Evolutionary conservation across 2,113 vertebrate genomes (phyloP), one percentile per base, ranked within the genome.

Genomic region (Pterocles burchelli): DNA sequence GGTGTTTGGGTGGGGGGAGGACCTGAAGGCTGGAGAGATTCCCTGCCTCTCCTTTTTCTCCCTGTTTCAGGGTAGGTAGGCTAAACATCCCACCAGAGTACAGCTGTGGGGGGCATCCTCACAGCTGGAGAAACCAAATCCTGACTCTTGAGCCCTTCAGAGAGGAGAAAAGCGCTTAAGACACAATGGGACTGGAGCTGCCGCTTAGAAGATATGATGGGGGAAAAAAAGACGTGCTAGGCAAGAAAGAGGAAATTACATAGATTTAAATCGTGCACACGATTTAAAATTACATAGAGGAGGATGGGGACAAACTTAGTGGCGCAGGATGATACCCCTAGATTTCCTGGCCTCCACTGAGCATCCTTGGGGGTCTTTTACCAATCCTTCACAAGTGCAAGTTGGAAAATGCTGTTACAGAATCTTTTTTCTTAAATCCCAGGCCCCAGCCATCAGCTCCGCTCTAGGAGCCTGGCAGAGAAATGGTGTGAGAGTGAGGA

Each of bases 41-140:
- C 91, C 88, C 63, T 26, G 66, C 82, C 81, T 81, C 88, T 81
- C 78, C 57, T 95, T 49, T 70, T 34, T 17, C 78, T 89, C 1
- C 3, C 49, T 73, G 82, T 82, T 88, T 75, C 71, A 29, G 88
- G 85, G 93, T 41, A 26, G 84, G 78, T 34, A 80, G 74, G 70
- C 18, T 5, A 18, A 74, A 17, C 2, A 1, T 73, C 59, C 74
- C 76, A 10, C 10, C 18, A 25, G 87, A 89, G 38, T 59, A 19
- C 5, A 21, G 83, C 85, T 33, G 3, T 45, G 43, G 62, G 71
- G 71, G 84, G 66, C 29, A 3, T 58, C 78, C 71, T 54, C 77
- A 7, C 7, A 21, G 88, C 57, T 73, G 74, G 22, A 81, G 65
- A 92, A 95, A 95, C 94, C 95, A 95, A 93, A 95, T 36, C 93